A percentile compares a stretch with the other conserved stretches of the same genome.
These are phyloP conservation scores for Cricetomys ansorgei DNA, from an alignment of 2,113 vertebrate species.

Conservation along the genomic window DNA sequence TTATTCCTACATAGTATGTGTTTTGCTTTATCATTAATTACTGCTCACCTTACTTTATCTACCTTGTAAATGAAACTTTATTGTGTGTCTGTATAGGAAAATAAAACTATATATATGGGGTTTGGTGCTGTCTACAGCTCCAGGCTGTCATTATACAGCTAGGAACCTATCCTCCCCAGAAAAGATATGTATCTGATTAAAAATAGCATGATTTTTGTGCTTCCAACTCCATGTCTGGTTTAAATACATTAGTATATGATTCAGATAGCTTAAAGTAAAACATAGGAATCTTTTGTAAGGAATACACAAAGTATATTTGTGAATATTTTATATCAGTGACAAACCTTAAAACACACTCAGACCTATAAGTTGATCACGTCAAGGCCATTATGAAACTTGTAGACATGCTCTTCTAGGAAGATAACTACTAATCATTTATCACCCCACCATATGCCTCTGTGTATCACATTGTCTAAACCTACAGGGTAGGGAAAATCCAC, in stretches of 20 bases:
- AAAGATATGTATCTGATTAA: neutral
- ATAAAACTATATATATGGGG: neutral
- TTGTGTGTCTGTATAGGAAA: neutral
- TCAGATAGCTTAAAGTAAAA: neutral
- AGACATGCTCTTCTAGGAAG: neutral
- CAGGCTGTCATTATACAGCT: neutral
- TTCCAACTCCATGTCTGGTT: neutral
- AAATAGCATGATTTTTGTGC: neutral
- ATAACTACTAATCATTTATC: neutral
- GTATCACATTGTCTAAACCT: slow-evolving; percentile 32
- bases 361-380: neutral
- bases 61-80: neutral
- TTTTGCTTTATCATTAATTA: neutral
- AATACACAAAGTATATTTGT: neutral
- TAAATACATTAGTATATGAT: neutral
- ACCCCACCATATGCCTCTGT: neutral
- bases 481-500: neutral
- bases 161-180: neutral
- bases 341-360: neutral
- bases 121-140: neutral
- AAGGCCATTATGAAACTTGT: neutral
- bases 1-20: neutral
- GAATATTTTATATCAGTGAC: neutral
- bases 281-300: neutral
- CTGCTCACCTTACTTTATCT: neutral